Base-by-base conservation (phyloP, 2,797 vertebrate genomes). In the Falco biarmicus region DNA sequence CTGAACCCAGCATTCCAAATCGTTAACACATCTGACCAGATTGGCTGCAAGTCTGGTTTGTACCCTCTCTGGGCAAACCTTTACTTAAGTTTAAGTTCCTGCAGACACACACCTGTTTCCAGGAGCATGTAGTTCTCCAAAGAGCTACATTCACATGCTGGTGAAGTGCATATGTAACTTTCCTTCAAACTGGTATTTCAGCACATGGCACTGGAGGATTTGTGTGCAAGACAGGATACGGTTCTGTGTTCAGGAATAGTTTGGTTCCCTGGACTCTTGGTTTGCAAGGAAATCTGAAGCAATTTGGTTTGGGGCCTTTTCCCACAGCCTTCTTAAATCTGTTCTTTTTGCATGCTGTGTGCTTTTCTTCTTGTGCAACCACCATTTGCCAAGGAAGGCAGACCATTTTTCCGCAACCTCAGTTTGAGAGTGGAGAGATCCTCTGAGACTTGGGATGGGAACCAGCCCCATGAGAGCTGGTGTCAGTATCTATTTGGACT, bases 281-380 rank as follows among this genome's bases (percentile, higher is more conserved):
- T 90, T 84, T 89, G 63, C 78, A 84, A 95, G 20, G 63, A 87
- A 92, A 87, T 74, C 22, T 60, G 59, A 95, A 94, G 31, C 66
- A 88, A 92, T 82, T 80, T 90, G 25, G 12, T 93, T 83, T 87
- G 61, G 31, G 63, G 31, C 59, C 80, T 75, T 59, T 90, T 90
- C 34, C 77, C 59, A 77, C 17, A 84, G 18, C 59, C 34, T 73
- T 90, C 74, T 87, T 81, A 87, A 71, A 77, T 61, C 22, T 84
- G 54, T 76, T 94, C 59, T 84, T 96, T 94, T 78, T 78, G 63
- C 32, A 75, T 32, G 11, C 18, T 75, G 32, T 1, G 7, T 59
- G 54, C 50, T 86, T 81, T 81, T 73, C 25, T 64, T 77, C 87
- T 88, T 73, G 32, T 88, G 83, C 65, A 91, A 82, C 41, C 41